phyloP scores from a whole-genome alignment of 2,888 invertebrate species.

The Noctua janthina region DNA sequence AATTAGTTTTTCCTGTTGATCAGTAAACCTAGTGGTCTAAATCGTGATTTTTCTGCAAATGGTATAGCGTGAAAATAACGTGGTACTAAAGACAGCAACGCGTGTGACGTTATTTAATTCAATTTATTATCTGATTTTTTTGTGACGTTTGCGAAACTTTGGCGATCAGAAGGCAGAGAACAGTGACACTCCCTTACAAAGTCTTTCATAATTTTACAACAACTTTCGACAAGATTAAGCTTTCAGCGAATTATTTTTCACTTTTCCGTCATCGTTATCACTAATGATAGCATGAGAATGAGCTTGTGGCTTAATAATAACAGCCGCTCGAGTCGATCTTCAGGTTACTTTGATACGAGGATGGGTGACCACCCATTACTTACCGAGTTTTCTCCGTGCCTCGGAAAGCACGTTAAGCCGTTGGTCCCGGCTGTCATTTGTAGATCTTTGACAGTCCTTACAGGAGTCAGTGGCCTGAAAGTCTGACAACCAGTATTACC shows the following conservation, averaged over 20 bases:
- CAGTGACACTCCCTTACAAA: not conserved
- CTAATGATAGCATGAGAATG: not conserved
- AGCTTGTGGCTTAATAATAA: too few species aligned
- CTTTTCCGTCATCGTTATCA: not conserved
- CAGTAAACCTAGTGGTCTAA: not conserved
- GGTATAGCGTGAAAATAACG: not conserved
- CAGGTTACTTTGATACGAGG: not conserved
- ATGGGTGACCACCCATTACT: not conserved
- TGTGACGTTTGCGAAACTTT: not conserved
- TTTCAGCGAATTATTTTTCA: not conserved
- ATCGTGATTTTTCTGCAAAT: not conserved
- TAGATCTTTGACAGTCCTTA: not conserved
- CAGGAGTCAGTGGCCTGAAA: not conserved
- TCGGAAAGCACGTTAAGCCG: not conserved
- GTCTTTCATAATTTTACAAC: not conserved
- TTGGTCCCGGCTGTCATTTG: not conserved
- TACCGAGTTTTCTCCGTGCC: not conserved
- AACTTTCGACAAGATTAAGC: not conserved
- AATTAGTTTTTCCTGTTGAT: not conserved
- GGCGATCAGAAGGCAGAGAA: too few species aligned
- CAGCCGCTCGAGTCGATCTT: not conserved
- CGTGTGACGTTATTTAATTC: not conserved
- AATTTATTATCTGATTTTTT: not conserved
- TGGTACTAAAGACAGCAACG: constrained; percentile 26
- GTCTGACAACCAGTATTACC: not conserved